Percentiles rank a stretch among this genome's conserved stretches.
phyloP scores from a whole-genome alignment of 2,888 invertebrate genomes.

The Dicycla oo region DNA sequence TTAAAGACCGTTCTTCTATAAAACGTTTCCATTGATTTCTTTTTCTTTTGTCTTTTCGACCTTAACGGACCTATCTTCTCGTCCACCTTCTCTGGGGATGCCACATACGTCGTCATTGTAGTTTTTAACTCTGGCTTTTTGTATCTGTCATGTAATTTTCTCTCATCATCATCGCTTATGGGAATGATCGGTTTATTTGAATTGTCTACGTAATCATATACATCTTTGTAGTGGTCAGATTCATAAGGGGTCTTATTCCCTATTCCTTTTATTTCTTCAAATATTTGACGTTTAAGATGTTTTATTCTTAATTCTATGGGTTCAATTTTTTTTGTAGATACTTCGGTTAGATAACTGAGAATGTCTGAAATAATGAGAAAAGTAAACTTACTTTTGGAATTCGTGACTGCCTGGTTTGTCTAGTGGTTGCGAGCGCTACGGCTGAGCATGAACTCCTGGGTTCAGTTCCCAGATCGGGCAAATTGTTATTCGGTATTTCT shows the following conservation, averaged over 20 bases:
- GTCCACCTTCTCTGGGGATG: rapidly evolving
- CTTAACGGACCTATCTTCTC: background rate
- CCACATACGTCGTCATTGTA: background rate
- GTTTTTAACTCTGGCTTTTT: constrained; percentile 54
- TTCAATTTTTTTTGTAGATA: constrained; percentile 13
- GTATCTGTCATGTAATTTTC: constrained; percentile 57
- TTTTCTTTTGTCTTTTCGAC: background rate
- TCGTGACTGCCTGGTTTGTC: too few relatives aligned
- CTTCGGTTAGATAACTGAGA: background rate
- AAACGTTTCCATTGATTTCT: constrained; percentile 56
- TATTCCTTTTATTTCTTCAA: background rate
- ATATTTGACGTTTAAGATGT: constrained; percentile 55
- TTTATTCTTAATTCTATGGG: constrained; percentile 53
- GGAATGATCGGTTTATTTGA: constrained; percentile 58
- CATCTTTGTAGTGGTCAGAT: constrained; percentile 12
- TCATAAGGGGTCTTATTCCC: background rate
- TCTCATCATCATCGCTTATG: constrained; percentile 61
- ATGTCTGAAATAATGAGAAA: constrained; percentile 20
- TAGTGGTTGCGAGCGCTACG: too few relatives aligned
- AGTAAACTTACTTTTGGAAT: background rate
- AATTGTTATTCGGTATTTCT: too few relatives aligned
- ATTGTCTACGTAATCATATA: constrained; percentile 60
- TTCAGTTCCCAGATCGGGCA: too few relatives aligned
- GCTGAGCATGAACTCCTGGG: too few relatives aligned
- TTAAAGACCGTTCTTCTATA: constrained; percentile 59